phyloP scores from a whole-genome alignment of 2,888 invertebrate genomes.

The Papilio elwesi region DNA sequence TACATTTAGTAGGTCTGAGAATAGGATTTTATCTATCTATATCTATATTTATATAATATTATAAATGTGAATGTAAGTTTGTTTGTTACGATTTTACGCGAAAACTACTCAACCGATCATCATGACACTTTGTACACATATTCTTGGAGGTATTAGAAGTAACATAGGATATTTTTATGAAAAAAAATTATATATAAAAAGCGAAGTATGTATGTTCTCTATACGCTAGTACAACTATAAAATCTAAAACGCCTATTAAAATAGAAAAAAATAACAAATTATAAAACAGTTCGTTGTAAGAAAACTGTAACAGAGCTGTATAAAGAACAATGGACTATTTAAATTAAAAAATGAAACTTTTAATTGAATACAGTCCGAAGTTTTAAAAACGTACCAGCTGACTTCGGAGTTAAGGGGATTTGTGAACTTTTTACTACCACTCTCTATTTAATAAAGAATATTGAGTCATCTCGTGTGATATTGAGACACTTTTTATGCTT shows the following conservation, averaged over 20 bases:
- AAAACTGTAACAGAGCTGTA: not conserved
- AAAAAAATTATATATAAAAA: too few relatives aligned
- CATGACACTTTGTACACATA: too few relatives aligned
- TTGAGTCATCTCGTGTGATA: not conserved
- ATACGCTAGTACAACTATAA: not conserved
- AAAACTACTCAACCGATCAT: too few relatives aligned
- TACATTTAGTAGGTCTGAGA: too few relatives aligned
- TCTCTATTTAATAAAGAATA: not conserved
- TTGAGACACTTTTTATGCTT: not conserved
- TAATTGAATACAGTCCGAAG: conserved; percentile 23
- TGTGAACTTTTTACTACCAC: conserved; percentile 19
- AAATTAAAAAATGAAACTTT: conserved; percentile 28
- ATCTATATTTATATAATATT: too few relatives aligned
- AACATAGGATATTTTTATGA: too few relatives aligned
- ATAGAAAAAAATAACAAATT: not conserved
- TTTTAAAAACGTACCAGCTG: conserved; percentile 24
- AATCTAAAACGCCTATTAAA: not conserved
- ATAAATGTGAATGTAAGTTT: too few relatives aligned
- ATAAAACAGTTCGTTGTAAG: not conserved
- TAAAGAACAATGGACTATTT: conserved; percentile 22
- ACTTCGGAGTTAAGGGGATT: conserved; percentile 15
- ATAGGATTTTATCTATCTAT: too few relatives aligned
- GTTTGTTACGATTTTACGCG: too few relatives aligned
- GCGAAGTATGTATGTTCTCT: too few relatives aligned
- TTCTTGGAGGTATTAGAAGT: too few relatives aligned